These are phyloP conservation scores for Bombus consobrinus DNA, from an alignment of 1,140 invertebrate species.

Conservation along the genomic window DNA sequence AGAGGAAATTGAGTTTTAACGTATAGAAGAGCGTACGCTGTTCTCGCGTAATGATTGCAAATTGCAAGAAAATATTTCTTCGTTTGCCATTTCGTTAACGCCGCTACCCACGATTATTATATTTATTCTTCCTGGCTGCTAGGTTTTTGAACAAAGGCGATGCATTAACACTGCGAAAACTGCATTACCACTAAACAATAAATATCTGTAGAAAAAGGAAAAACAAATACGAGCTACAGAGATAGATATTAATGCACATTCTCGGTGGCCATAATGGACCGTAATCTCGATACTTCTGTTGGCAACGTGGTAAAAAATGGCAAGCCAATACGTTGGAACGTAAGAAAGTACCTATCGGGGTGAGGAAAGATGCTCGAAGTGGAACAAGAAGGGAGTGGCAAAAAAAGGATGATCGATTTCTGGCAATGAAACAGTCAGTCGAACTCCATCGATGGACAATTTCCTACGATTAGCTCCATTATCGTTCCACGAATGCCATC, in stretches of 20 bases:
- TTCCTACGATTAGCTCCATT: slow-evolving; percentile 16
- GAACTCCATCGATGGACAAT: slow-evolving; percentile 1
- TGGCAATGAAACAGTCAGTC: not conserved
- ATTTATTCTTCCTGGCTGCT: not conserved
- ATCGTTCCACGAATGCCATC: not conserved
- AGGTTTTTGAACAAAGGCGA: too few relatives aligned
- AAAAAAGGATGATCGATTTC: slow-evolving; percentile 23
- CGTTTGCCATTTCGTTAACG: not conserved
- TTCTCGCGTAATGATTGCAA: not conserved
- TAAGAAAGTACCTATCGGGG: not conserved
- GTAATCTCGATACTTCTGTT: too few relatives aligned
- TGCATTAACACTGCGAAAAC: too few relatives aligned
- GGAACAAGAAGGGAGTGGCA: slow-evolving; percentile 8
- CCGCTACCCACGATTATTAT: not conserved
- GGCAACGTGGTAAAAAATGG: not conserved
- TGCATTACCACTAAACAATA: too few relatives aligned
- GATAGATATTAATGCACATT: too few relatives aligned
- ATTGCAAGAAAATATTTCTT: not conserved
- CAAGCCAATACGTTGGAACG: not conserved
- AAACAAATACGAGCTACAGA: too few relatives aligned
- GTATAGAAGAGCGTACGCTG: not conserved
- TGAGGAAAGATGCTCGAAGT: not conserved
- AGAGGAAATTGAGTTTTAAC: slow-evolving; percentile 15
- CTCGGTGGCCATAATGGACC: too few relatives aligned
- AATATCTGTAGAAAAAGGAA: too few relatives aligned